These are phyloP conservation scores for Diachasmimorpha longicaudata DNA, from an alignment of 1,140 invertebrate species.

Conservation along the genomic window DNA sequence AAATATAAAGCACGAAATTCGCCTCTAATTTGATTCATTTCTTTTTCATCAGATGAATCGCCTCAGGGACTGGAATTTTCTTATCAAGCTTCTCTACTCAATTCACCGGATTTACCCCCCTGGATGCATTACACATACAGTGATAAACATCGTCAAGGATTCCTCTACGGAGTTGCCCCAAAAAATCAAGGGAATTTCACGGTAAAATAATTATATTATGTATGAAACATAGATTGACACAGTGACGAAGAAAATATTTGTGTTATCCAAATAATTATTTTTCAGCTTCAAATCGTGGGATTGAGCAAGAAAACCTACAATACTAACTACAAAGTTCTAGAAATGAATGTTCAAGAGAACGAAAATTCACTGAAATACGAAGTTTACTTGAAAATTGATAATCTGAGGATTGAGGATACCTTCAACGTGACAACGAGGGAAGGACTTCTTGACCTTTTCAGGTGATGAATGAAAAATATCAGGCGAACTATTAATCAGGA, in stretches of 20 bases:
- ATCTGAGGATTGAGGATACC: constrained; percentile 84
- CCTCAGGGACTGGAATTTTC: constrained; percentile 67
- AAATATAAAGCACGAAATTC: too few species aligned
- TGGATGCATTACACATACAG: constrained; percentile 87
- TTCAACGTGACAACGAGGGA: constrained; percentile 72
- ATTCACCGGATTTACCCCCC: constrained; percentile 79
- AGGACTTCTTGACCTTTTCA: constrained; percentile 77
- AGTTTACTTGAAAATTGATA: constrained; percentile 87
- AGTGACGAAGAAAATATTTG: too few species aligned
- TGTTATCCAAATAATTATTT: constrained; percentile 32
- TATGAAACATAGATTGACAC: too few species aligned
- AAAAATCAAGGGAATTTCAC: constrained; percentile 63
- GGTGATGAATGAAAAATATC: constrained; percentile 40
- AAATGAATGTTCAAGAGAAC: constrained; percentile 71
- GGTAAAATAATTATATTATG: constrained; percentile 43
- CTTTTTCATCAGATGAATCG: background rate
- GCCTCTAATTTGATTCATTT: background rate
- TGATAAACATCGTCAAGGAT: constrained; percentile 73
- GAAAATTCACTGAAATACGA: constrained; percentile 74
- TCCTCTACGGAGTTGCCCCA: constrained; percentile 81
- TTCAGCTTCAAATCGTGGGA: constrained; percentile 77
- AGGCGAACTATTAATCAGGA: background rate
- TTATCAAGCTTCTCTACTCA: constrained; percentile 71
- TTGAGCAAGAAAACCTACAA: constrained; percentile 80
- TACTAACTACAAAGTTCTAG: constrained; percentile 70